phyloP scores from a whole-genome alignment of 2,113 vertebrate genomes.

The Bujurquina vittata region DNA sequence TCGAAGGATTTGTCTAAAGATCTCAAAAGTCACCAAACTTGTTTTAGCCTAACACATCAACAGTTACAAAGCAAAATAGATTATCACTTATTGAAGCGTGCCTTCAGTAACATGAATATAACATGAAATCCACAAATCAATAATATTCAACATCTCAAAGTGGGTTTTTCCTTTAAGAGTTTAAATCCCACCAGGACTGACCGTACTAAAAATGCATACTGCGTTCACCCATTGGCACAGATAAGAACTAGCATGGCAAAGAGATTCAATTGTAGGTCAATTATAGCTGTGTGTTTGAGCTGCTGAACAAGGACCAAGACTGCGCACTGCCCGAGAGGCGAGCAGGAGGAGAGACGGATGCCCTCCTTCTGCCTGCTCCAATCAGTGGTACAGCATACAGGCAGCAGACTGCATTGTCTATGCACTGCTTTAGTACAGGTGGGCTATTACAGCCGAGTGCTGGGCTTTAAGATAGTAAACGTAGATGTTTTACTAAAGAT shows the following conservation, averaged over 20 bases:
- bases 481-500: not conserved
- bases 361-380: conserved; percentile 64
- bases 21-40: too few relatives aligned
- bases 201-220: conserved; percentile 20
- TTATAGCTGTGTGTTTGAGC: not conserved
- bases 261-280: conserved; percentile 31
- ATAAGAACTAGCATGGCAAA: not conserved
- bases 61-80: not conserved
- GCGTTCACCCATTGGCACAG: conserved; percentile 21
- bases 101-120: not conserved
- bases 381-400: conserved; percentile 33
- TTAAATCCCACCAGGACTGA: conserved; percentile 27
- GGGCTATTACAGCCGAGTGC: not conserved
- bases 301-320: conserved; percentile 29
- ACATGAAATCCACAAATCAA: too few relatives aligned
- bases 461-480: not conserved
- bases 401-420: not conserved
- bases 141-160: not conserved
- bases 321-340: conserved; percentile 7
- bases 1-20: too few relatives aligned
- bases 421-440: not conserved
- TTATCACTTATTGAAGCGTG: not conserved
- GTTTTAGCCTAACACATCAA: not conserved
- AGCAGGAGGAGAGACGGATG: conserved; percentile 26
- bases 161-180: not conserved